Conservation (phyloP, 2,113 vertebrate species). For the Notarius lentiginosus region DNA sequence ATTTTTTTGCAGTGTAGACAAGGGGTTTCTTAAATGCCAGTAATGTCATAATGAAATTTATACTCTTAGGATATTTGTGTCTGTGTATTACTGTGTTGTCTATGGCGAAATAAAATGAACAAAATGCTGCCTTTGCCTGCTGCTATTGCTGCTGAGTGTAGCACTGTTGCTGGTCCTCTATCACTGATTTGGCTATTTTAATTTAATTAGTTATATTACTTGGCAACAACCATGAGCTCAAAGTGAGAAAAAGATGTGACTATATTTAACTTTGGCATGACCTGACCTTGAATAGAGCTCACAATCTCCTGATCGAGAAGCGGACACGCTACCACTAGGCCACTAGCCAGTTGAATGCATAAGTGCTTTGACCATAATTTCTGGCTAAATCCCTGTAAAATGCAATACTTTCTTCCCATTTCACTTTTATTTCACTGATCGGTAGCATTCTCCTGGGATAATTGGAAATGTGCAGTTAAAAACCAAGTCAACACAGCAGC, state of each 20-base stretch:
- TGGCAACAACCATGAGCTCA: neutral
- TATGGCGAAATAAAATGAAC: neutral
- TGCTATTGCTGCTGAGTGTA: neutral
- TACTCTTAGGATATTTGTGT: neutral
- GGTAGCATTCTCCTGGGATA: neutral
- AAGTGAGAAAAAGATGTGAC: neutral
- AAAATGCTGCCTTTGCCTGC: neutral
- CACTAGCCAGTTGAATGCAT: too few species aligned
- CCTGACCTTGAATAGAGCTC: too few species aligned
- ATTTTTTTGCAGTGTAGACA: too few species aligned
- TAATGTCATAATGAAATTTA: too few species aligned
- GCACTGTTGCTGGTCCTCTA: neutral
- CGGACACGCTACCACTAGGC: too few species aligned
- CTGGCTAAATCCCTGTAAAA: neutral
- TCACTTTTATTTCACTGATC: neutral
- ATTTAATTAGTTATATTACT: constrained; percentile 7
- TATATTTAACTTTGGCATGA: too few species aligned
- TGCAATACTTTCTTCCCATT: neutral
- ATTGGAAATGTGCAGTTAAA: constrained; percentile 5
- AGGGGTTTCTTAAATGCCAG: too few species aligned
- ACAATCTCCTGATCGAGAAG: too few species aligned
- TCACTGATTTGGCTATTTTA: neutral
- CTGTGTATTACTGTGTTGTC: neutral
- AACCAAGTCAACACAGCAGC: neutral
- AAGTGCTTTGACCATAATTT: neutral